phyloP scores from a whole-genome alignment of 1,140 invertebrate genomes.

The Sesamia nonagrioides region DNA sequence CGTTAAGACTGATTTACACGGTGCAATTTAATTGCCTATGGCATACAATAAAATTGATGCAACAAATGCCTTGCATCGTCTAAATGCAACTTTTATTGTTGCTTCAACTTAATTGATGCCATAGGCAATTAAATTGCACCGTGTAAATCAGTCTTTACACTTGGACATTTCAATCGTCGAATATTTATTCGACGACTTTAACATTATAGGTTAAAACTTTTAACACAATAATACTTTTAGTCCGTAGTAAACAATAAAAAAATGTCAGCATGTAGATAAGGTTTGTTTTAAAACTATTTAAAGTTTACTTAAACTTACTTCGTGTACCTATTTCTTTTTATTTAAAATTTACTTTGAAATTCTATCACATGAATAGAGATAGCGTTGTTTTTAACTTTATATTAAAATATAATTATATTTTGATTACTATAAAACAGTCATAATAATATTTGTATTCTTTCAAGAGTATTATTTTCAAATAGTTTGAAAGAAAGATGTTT shows the following conservation, averaged over 20 bases:
- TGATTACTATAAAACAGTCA: conserved; percentile 18
- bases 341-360: neutral
- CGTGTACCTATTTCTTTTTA: neutral
- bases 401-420: conserved; percentile 2
- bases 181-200: no score
- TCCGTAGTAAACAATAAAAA: neutral
- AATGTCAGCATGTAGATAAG: neutral
- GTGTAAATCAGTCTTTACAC: no score
- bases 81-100: no score
- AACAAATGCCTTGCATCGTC: no score
- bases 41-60: no score
- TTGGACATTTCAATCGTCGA: neutral
- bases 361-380: neutral
- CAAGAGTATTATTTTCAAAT: neutral
- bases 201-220: neutral
- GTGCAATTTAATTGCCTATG: no score
- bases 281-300: conserved; percentile 12
- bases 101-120: no score
- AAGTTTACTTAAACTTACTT: neutral
- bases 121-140: no score
- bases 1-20: no score
- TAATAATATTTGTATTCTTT: neutral
- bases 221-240: neutral
- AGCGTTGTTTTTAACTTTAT: neutral
- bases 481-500: neutral